Percentiles rank a stretch among this genome's conserved stretches.
These are phyloP conservation scores for Cosmopolites sordidus DNA, from an alignment of 2,888 invertebrate species.

Conservation along the genomic window DNA sequence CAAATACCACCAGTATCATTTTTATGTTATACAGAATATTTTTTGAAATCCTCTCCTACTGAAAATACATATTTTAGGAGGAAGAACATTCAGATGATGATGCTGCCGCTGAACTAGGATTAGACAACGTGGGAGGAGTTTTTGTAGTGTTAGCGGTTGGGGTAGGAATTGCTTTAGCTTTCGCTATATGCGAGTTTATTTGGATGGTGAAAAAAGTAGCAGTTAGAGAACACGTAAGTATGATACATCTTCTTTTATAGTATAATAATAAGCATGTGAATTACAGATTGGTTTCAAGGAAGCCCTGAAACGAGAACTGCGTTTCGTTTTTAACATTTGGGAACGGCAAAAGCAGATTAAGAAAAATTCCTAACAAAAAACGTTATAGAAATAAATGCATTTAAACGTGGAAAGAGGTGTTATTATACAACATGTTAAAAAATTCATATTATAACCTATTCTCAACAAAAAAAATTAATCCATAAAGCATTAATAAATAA, in stretches of 20 bases:
- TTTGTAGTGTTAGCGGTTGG: constrained; percentile 81
- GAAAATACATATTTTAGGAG: constrained; percentile 27
- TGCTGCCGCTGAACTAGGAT: constrained; percentile 60
- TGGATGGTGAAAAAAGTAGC: constrained; percentile 78
- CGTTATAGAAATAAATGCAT: too few relatives aligned
- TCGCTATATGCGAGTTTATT: constrained; percentile 79
- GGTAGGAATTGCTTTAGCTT: constrained; percentile 62
- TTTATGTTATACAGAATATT: too few relatives aligned
- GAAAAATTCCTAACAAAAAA: constrained; percentile 2
- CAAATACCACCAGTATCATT: too few relatives aligned
- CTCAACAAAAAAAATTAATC: too few relatives aligned
- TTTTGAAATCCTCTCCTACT: too few relatives aligned
- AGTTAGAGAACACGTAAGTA: constrained; percentile 67
- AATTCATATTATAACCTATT: too few relatives aligned
- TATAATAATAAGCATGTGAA: too few relatives aligned
- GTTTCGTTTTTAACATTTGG: constrained; percentile 70
- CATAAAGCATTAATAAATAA: too few relatives aligned
- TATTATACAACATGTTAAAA: too few relatives aligned
- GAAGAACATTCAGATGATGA: constrained; percentile 35
- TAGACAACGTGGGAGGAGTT: constrained; percentile 88
- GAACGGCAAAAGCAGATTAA: constrained; percentile 58
- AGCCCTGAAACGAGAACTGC: constrained; percentile 65
- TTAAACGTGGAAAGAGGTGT: too few relatives aligned
- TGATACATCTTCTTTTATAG: too few relatives aligned
- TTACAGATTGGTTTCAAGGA: constrained; percentile 64